Conservation (phyloP, 2,113 vertebrate genomes). For the Apistogramma diplotaenia region DNA sequence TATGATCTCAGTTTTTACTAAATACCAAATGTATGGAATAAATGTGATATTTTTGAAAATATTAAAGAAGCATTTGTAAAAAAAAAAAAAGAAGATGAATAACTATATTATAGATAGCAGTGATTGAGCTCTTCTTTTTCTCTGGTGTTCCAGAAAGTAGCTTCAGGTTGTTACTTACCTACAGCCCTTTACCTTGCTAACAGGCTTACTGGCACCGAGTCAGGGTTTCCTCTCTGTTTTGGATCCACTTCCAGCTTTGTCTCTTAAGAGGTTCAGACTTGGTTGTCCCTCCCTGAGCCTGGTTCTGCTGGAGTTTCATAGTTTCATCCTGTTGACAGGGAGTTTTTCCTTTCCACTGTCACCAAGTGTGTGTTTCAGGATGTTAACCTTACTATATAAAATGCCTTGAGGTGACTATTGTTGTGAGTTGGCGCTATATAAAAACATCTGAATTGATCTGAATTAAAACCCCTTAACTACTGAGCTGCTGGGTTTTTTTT, state of each 20-base stretch:
- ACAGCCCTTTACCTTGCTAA: not conserved
- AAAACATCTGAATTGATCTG: not conserved
- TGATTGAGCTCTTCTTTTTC: not conserved
- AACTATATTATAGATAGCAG: not conserved
- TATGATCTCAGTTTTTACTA: not conserved
- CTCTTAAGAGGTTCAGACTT: not conserved
- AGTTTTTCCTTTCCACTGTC: not conserved
- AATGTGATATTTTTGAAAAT: not conserved
- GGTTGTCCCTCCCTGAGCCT: too few relatives aligned
- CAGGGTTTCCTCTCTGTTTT: slow-evolving; percentile 40
- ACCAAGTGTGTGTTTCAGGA: not conserved
- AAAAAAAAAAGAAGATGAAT: not conserved
- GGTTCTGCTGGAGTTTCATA: fast-evolving
- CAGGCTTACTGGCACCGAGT: slow-evolving; percentile 45
- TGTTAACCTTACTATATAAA: not conserved
- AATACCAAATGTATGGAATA: not conserved
- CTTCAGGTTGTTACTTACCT: not conserved
- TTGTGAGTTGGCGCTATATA: not conserved
- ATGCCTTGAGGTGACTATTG: not conserved
- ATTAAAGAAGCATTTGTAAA: not conserved
- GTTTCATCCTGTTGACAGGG: not conserved
- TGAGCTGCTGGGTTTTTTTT: not conserved
- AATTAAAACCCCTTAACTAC: not conserved
- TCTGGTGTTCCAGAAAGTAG: not conserved
- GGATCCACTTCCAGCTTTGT: not conserved